These are phyloP conservation scores for Acrocera orbiculus DNA, from an alignment of 2,888 invertebrate species.

Conservation along the genomic window DNA sequence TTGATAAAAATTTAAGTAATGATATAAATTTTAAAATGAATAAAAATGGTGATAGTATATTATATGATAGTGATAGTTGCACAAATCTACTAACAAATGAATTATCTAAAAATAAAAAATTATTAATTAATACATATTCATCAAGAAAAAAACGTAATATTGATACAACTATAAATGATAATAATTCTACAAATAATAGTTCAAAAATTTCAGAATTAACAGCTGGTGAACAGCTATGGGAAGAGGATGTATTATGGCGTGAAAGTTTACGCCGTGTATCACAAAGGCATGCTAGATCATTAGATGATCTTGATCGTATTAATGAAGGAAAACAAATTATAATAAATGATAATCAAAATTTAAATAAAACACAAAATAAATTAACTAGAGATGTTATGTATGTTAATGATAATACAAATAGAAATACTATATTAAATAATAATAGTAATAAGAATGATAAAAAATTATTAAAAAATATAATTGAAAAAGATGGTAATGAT, in stretches of 20 bases:
- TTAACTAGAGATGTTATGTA: constrained; percentile 58
- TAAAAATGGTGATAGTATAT: constrained; percentile 3
- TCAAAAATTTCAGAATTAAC: constrained; percentile 13
- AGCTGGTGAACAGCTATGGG: constrained; percentile 58
- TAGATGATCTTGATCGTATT: constrained; percentile 56
- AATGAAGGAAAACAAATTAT: constrained; percentile 3
- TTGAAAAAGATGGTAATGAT: constrained; percentile 32
- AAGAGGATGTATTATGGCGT: constrained; percentile 65
- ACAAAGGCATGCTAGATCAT: constrained; percentile 61
- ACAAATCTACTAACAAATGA: constrained; percentile 7
- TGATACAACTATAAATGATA: constrained; percentile 3
- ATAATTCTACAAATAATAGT: constrained; percentile 10
- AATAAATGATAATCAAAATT: not conserved
- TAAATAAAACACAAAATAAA: constrained; percentile 23
- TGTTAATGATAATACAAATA: constrained; percentile 52
- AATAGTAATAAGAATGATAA: not conserved
- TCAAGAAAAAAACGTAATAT: no score
- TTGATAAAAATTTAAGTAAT: constrained; percentile 9
- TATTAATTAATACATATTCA: not conserved
- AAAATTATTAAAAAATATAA: not conserved
- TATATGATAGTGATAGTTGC: not conserved
- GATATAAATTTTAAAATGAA: constrained; percentile 9
- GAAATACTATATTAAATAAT: constrained; percentile 17
- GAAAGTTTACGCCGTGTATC: constrained; percentile 63
- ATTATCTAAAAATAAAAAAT: not conserved